Conservation (phyloP, 2,113 vertebrate species). For the Epinephelus cyanopodus region DNA sequence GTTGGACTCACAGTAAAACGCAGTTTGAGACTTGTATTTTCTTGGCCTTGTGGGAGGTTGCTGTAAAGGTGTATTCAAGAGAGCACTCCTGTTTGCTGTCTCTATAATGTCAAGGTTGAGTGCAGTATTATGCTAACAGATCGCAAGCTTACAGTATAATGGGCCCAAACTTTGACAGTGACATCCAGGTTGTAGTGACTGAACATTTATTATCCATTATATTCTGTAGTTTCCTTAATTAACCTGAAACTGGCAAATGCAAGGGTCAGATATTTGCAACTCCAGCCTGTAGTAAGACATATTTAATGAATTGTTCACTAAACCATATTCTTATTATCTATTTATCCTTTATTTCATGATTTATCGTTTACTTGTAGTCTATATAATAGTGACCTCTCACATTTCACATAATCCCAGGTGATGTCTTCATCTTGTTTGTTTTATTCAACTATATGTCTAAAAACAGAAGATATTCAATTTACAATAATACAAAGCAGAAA, state of each 20-base stretch:
- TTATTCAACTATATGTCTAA: no score
- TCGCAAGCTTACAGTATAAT: background rate
- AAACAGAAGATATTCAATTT: no score
- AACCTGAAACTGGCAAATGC: background rate
- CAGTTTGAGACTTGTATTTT: background rate
- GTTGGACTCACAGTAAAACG: background rate
- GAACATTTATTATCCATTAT: background rate
- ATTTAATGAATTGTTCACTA: background rate
- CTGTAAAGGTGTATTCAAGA: slow-evolving; percentile 5
- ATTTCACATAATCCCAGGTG: no score
- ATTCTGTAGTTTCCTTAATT: background rate
- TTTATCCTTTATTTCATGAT: background rate
- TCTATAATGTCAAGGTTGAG: slow-evolving; percentile 13
- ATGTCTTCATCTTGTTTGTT: no score
- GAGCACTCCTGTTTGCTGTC: background rate
- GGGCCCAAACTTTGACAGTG: background rate
- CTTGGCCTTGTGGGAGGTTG: background rate
- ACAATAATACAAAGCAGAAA: background rate
- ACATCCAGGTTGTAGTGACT: background rate
- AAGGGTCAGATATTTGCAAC: background rate
- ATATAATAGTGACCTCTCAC: background rate
- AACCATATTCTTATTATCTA: background rate
- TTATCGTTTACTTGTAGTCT: background rate
- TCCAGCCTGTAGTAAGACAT: background rate
- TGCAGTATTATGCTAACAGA: slow-evolving; percentile 7